phyloP scores from a whole-genome alignment of 2,113 vertebrate genomes.

The Bettongia penicillata region DNA sequence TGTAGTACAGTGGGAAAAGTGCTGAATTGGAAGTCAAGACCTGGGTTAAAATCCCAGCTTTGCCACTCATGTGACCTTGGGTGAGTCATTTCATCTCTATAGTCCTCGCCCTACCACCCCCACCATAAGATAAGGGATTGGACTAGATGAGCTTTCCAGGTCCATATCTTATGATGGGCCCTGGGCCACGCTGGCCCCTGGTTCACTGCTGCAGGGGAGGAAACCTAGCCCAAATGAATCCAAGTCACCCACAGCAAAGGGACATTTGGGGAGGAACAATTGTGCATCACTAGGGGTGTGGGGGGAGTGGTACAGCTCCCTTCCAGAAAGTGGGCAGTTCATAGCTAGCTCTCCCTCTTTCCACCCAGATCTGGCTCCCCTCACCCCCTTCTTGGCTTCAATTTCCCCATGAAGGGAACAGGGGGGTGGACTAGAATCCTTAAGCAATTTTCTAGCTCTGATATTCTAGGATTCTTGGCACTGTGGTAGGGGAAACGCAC shows the following conservation, averaged over 20 bases:
- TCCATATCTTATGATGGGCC: neutral
- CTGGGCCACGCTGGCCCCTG: neutral
- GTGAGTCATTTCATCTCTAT: neutral
- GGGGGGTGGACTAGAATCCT: neutral
- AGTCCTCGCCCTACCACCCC: neutral
- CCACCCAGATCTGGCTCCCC: slow-evolving; percentile 19
- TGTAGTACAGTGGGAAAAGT: neutral
- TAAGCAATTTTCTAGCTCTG: slow-evolving; percentile 41
- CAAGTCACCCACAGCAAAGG: slow-evolving; percentile 1
- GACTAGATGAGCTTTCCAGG: neutral
- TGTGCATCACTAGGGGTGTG: neutral
- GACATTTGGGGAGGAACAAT: neutral
- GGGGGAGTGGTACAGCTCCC: slow-evolving; percentile 40
- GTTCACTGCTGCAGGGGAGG: slow-evolving; percentile 53
- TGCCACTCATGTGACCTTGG: neutral
- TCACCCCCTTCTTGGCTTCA: slow-evolving; percentile 7
- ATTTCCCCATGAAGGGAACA: neutral
- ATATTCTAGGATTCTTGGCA: slow-evolving; percentile 49
- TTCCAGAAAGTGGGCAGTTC: neutral
- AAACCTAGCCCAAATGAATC: neutral
- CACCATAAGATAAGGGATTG: neutral
- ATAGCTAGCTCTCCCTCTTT: slow-evolving; percentile 50
- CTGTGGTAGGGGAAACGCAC: neutral
- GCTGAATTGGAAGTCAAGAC: neutral
- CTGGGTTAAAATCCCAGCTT: neutral